Conservation (phyloP, 2,113 vertebrate genomes). For the Deroptyus accipitrinus region DNA sequence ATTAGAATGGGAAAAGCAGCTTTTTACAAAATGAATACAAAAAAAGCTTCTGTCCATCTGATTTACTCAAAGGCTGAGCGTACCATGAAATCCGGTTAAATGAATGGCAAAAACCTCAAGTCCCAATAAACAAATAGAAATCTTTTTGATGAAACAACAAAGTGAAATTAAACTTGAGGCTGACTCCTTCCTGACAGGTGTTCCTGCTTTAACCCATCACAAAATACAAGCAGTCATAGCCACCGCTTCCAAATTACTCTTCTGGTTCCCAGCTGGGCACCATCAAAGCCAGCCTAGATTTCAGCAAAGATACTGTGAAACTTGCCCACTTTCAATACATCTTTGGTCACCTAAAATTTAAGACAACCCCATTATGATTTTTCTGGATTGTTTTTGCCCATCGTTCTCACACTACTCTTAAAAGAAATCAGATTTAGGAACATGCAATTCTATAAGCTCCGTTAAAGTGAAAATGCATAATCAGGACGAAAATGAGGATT, state of each 20-base stretch:
- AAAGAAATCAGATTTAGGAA: not conserved
- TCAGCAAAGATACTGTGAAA: not conserved
- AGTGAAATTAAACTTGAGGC: not conserved
- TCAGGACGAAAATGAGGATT: not conserved
- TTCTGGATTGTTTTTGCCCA: not conserved
- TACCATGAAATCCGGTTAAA: constrained; percentile 24
- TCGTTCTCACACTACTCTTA: rapidly evolving
- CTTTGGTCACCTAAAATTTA: not conserved
- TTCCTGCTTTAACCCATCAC: not conserved
- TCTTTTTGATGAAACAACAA: not conserved
- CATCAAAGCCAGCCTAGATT: not conserved
- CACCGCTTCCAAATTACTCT: not conserved
- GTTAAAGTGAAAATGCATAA: not conserved
- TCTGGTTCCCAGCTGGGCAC: not conserved
- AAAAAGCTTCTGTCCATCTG: not conserved
- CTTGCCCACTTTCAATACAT: not conserved
- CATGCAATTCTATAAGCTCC: not conserved
- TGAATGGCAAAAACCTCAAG: not conserved
- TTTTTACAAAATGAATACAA: not conserved
- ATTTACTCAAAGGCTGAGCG: not conserved
- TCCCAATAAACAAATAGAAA: not conserved
- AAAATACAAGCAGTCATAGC: not conserved
- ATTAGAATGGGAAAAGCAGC: not conserved
- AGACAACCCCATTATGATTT: not conserved
- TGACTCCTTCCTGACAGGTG: not conserved